Evolutionary conservation across 1,140 invertebrate genomes (phyloP), one percentile per base, ranked within the genome.

Genomic region (Cyphomyrmex costatus): DNA sequence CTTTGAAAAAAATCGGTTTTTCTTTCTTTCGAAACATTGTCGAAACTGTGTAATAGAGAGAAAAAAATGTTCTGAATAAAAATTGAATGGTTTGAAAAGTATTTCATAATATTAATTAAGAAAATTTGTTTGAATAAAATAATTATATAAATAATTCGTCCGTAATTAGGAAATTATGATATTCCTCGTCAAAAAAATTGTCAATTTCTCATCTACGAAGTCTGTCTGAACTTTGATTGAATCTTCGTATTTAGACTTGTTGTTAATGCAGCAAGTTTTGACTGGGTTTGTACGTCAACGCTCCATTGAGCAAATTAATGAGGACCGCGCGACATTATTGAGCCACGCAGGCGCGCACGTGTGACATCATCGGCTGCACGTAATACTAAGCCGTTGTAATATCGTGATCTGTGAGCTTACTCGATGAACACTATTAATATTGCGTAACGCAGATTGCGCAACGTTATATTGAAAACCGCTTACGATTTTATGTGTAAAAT

Each of bases 291-390:
- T 73, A 82, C 33, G 33, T 60, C 42, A 68, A 73, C 27, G 79
- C 66, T 82, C 24, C 79, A 82, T 82, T 82, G 79, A 83, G 51
- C 68, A 83, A 83, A 83, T 83, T 83, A 83, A 83, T 83, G 79
- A 83, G 79, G 66, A 82, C 66, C 66, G 79, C 66, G 65, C 53
- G 68, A 73, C 68, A 73, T 83, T 83, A 83, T 83, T 60, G 68
- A 73, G 79, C 79, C 53, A 83, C 53, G 68, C 79, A 83, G 79
- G 68, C 79, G 79, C 68, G 56, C 78, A 46, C 53, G 66, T 83
- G 51, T 73, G 60, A 83, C 79, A 60, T 73, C 79, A 60, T 73
- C 53, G 68, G n/a, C 53, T 53, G 61, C 36, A 46, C 68, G 53
- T 49, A 83, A 71, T 60, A 60, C 46, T 60, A 30, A 61, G 49